Percentiles rank a stretch among this genome's conserved stretches.
Evolutionary conservation across 2,797 vertebrate genomes (phyloP).

Genomic region (Sebastes itinus): DNA sequence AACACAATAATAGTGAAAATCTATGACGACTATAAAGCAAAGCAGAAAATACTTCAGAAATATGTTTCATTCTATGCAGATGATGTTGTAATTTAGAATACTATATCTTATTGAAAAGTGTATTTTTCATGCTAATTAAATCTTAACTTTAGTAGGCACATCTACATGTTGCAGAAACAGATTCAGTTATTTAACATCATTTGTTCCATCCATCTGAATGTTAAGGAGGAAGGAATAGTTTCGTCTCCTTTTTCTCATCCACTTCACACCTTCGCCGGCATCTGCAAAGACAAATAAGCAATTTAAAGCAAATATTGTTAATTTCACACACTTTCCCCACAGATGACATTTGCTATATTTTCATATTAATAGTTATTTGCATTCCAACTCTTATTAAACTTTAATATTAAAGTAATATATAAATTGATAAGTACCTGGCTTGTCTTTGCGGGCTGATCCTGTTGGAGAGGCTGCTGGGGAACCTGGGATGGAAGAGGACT

Average conservation of each 20-base stretch:
- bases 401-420: not conserved
- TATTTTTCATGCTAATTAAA: not conserved
- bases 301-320: not conserved
- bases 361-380: not conserved
- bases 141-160: slow-evolving; percentile 7
- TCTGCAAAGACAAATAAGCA: slow-evolving; percentile 48
- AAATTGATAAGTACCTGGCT: slow-evolving; percentile 59
- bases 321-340: not conserved
- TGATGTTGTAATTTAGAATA: not conserved
- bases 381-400: not conserved
- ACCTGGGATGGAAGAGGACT: slow-evolving; percentile 70
- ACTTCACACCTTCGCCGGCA: slow-evolving; percentile 52
- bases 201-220: not conserved
- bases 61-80: slow-evolving; percentile 11
- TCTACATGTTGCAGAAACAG: slow-evolving; percentile 13
- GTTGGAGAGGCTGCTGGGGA: slow-evolving; percentile 64
- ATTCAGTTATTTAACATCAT: not conserved
- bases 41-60: slow-evolving; percentile 10
- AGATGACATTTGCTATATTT: not conserved
- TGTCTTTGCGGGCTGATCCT: slow-evolving; percentile 57
- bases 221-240: not conserved
- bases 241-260: not conserved
- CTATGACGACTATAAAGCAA: slow-evolving; percentile 13
- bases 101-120: not conserved
- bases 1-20: not conserved